These are phyloP conservation scores for Sesia apiformis DNA, from an alignment of 2,888 invertebrate species.

Conservation along the genomic window DNA sequence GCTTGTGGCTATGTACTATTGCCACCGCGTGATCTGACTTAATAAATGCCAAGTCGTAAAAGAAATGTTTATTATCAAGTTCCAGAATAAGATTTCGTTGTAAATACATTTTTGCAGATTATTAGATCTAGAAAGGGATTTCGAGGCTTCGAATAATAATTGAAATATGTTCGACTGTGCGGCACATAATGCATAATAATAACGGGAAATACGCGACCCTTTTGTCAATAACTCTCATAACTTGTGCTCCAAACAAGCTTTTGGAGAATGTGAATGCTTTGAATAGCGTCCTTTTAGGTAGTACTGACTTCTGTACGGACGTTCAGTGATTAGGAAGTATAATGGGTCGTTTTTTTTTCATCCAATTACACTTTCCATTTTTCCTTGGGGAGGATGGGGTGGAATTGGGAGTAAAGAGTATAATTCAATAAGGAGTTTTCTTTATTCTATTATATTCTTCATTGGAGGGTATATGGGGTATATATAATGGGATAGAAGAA, in stretches of 20 bases:
- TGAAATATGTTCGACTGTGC: constrained; percentile 5
- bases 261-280: constrained; percentile 2
- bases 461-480: too few species aligned
- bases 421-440: too few species aligned
- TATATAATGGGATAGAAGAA: too few species aligned
- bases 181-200: constrained; percentile 6
- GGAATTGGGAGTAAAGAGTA: too few species aligned
- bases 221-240: constrained; percentile 10
- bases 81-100: background rate
- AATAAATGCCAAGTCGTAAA: background rate
- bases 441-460: too few species aligned
- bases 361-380: too few species aligned
- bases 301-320: too few species aligned
- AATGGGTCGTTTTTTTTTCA: too few species aligned
- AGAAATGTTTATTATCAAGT: background rate
- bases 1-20: constrained; percentile 20
- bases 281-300: background rate
- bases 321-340: too few species aligned
- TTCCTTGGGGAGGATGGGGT: too few species aligned
- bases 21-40: constrained; percentile 30
- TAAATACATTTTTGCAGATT: background rate
- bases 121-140: background rate
- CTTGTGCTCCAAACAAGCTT: constrained; percentile 9
- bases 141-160: constrained; percentile 1
- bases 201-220: constrained; percentile 9